phyloP scores from a whole-genome alignment of 2,888 invertebrate species.

The Pecten maximus region DNA sequence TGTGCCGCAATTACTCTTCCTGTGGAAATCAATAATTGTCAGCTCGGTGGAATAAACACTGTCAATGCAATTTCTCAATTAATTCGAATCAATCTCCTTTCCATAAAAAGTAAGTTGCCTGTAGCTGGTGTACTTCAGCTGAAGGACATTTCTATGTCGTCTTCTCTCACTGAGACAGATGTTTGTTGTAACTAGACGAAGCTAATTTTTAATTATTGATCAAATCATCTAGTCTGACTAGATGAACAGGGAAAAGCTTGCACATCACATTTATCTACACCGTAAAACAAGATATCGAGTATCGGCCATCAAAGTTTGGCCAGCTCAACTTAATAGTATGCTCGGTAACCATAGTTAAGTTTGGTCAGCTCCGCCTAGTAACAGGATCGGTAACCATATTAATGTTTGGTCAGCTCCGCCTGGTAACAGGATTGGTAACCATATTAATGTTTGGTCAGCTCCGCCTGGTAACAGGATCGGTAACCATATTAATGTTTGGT shows the following conservation, averaged over 20 bases:
- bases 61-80: background rate
- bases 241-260: background rate
- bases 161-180: background rate
- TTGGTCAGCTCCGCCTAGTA: too few relatives aligned
- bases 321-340: background rate
- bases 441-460: too few relatives aligned
- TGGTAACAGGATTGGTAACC: too few relatives aligned
- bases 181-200: background rate
- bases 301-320: background rate
- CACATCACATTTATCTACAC: background rate
- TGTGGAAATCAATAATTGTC: background rate
- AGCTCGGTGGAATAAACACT: conserved; percentile 22
- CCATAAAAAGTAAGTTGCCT: conserved; percentile 21
- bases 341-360: too few relatives aligned
- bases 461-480: too few relatives aligned
- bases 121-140: background rate
- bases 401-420: too few relatives aligned
- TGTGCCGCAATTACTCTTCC: background rate
- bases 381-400: too few relatives aligned
- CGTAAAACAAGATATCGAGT: background rate
- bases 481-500: too few relatives aligned
- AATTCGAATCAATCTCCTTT: conserved; percentile 8
- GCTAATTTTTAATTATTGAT: background rate
- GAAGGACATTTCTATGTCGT: background rate
- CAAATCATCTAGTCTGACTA: background rate